Evolutionary conservation across 2,113 vertebrate species (phyloP).

Genomic region (Sturnus vulgaris): DNA sequence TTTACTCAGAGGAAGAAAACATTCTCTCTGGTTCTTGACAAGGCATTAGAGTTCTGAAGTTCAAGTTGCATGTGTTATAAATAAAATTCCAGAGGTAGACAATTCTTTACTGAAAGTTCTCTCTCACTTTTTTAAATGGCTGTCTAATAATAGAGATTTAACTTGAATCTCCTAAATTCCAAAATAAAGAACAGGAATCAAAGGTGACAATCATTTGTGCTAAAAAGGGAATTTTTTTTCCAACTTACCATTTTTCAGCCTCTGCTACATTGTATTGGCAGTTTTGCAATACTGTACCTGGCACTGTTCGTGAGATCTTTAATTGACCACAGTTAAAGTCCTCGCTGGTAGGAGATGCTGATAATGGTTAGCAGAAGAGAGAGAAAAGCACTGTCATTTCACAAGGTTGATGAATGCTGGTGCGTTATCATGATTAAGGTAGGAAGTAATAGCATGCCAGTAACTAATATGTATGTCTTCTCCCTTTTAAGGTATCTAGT

Average conservation of each 20-base stretch:
- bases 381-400: neutral
- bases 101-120: neutral
- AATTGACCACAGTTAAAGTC: neutral
- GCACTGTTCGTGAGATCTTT: neutral
- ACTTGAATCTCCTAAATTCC: neutral
- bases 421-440: neutral
- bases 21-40: neutral
- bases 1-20: neutral
- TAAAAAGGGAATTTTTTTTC: neutral
- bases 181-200: neutral
- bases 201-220: neutral
- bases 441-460: neutral
- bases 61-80: neutral
- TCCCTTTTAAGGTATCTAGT: slow-evolving; percentile 88
- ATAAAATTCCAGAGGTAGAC: neutral
- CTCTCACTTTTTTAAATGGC: neutral
- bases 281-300: neutral
- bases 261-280: neutral
- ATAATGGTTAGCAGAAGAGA: neutral
- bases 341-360: neutral
- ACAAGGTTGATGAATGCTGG: neutral
- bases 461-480: neutral
- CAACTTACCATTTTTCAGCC: neutral
- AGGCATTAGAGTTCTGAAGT: neutral
- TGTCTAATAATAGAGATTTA: neutral